These are phyloP conservation scores for Hermaeophaga mercurialis DNA, from an alignment of 2,888 invertebrate species.

Conservation along the genomic window DNA sequence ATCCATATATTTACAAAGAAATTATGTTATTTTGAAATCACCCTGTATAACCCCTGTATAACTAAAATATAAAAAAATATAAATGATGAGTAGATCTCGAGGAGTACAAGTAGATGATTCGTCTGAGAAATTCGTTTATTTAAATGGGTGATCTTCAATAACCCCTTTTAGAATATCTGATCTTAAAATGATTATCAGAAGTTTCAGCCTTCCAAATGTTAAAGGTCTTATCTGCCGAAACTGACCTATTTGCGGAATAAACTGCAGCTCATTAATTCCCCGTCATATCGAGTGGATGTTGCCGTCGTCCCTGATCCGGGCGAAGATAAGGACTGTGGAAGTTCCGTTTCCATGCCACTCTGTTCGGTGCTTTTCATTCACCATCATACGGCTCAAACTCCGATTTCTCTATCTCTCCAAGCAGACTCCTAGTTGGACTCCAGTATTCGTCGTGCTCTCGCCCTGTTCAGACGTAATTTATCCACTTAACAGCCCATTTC, in stretches of 20 bases:
- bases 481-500: conserved; percentile 22
- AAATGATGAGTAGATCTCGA: no score
- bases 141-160: no score
- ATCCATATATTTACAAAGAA: no score
- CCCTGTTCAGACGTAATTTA: conserved; percentile 34
- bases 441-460: conserved; percentile 43
- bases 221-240: neutral
- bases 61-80: no score
- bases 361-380: conserved; percentile 1
- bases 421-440: conserved; percentile 13
- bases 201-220: no score
- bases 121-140: no score
- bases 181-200: no score
- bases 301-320: conserved; percentile 5
- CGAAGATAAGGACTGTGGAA: conserved; percentile 17
- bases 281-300: neutral
- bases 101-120: no score
- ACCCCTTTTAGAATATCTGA: no score
- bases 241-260: neutral
- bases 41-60: no score
- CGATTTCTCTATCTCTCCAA: conserved; percentile 5
- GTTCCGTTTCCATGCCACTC: conserved; percentile 14
- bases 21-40: no score
- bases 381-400: conserved; percentile 15
- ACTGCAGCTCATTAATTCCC: conserved; percentile 10